These are phyloP conservation scores for Sarcophaga carnaria DNA, from an alignment of 2,888 invertebrate genomes.

Conservation along the genomic window DNA sequence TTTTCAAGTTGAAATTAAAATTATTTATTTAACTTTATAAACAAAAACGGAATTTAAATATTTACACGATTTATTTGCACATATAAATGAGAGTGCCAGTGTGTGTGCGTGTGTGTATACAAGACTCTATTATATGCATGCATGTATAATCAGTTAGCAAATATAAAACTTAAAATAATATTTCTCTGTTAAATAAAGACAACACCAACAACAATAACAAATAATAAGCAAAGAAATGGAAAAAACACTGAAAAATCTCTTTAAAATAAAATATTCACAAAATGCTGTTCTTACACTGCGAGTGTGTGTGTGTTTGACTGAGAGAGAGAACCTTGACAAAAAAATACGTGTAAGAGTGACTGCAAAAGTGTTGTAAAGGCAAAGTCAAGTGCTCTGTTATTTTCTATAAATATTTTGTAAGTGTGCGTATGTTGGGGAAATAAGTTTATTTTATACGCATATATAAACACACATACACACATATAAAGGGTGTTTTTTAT, in stretches of 20 bases:
- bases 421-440: background rate
- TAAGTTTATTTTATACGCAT: constrained; percentile 21
- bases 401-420: background rate
- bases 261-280: constrained; percentile 18
- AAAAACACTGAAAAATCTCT: background rate
- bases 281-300: background rate
- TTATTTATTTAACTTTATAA: constrained; percentile 40
- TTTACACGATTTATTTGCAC: background rate
- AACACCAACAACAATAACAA: background rate
- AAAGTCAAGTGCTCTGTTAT: constrained; percentile 31
- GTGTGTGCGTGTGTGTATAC: background rate
- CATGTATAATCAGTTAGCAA: background rate
- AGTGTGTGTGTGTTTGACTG: background rate
- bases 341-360: background rate
- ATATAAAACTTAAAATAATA: background rate
- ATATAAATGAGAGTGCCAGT: background rate
- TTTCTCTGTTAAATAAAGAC: too few species aligned
- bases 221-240: background rate
- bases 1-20: constrained; percentile 31
- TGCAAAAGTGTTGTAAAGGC: background rate
- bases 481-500: too few species aligned
- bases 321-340: too few species aligned
- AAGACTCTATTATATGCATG: background rate
- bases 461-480: background rate
- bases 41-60: constrained; percentile 8